Evolutionary conservation across 2,113 vertebrate species (phyloP), one percentile per base, ranked within the genome.

Genomic region (Anolis sagrei): DNA sequence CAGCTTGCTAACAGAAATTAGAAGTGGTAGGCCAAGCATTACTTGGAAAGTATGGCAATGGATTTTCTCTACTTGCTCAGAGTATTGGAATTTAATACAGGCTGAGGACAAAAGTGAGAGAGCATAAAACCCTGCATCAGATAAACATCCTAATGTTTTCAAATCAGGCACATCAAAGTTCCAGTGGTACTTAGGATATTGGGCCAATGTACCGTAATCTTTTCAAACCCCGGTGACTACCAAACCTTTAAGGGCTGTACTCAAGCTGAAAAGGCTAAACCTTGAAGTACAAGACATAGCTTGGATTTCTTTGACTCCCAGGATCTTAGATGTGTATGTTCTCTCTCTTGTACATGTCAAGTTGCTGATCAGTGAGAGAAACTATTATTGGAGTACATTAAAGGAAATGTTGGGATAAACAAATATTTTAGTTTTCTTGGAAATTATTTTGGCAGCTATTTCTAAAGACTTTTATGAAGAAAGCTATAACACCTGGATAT

Each of bases 161-260:
- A 29, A 36, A 2, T 7, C 7, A 86, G 74, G 51, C 61, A 44
- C 27, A 58, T 72, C 79, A 66, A 73, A 54, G 66, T 86, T 88
- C 48, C 74, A 1, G 29, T 82, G 48, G 44, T 82, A 61, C 76
- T 81, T 44, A 84, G 80, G 0, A 6, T 66, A 19, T 0, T 16
- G 13, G 1, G 73, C 34, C 85, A 68, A 1, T 87, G 49, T 70
- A 88, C 39, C 54, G 18, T 58, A 48, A 5, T 79, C 54, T 19
- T 73, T 91, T 87, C 34, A 34, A 48, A 69, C 54, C 14, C 21
- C 25, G 34, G 49, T 78, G 48, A 78, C 88, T 75, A 36, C 21
- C 79, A 84, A 77, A 75, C 81, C 81, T 73, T 85, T 77, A 92
- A 94, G 92, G 92, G 87, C 88, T 90, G 84, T 82, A 51, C 21